Percentiles rank a stretch among this genome's conserved stretches.
phyloP scores from a whole-genome alignment of 2,113 vertebrate species.

The Laterallus jamaicensis region DNA sequence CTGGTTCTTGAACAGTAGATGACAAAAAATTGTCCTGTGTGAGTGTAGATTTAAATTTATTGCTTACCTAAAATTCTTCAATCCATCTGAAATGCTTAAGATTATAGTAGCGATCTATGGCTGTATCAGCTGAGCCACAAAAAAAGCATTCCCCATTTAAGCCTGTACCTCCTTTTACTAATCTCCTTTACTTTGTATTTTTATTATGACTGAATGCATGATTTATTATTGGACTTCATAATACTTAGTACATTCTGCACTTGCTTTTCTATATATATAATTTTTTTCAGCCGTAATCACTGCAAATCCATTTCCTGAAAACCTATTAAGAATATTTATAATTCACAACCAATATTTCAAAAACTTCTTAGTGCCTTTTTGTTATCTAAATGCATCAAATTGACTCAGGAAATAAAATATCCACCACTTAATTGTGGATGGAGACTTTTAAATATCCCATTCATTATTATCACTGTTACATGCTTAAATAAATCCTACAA shows the following conservation, averaged over 20 bases:
- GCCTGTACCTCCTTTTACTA: neutral
- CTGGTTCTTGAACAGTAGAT: neutral
- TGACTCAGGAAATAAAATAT: constrained; percentile 67
- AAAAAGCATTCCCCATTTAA: neutral
- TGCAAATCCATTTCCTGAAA: constrained; percentile 38
- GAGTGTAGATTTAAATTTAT: neutral
- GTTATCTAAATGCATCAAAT: constrained; percentile 43
- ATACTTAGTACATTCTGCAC: constrained; percentile 1
- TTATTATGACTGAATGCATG: neutral
- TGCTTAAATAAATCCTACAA: constrained; percentile 59
- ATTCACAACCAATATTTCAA: constrained; percentile 57
- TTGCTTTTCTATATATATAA: constrained; percentile 22
- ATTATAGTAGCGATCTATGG: neutral
- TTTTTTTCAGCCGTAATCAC: neutral
- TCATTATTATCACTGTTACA: constrained; percentile 46
- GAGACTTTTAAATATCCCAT: constrained; percentile 60
- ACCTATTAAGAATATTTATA: constrained; percentile 49
- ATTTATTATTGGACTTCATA: neutral
- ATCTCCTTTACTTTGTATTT: neutral
- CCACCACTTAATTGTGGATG: constrained; percentile 64
- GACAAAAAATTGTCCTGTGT: neutral
- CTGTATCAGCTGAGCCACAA: neutral
- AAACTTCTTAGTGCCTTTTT: constrained; percentile 13
- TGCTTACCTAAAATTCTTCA: neutral
- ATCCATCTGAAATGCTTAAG: neutral